phyloP scores from a whole-genome alignment of 2,797 vertebrate species.

The Chromobotia macracanthus region DNA sequence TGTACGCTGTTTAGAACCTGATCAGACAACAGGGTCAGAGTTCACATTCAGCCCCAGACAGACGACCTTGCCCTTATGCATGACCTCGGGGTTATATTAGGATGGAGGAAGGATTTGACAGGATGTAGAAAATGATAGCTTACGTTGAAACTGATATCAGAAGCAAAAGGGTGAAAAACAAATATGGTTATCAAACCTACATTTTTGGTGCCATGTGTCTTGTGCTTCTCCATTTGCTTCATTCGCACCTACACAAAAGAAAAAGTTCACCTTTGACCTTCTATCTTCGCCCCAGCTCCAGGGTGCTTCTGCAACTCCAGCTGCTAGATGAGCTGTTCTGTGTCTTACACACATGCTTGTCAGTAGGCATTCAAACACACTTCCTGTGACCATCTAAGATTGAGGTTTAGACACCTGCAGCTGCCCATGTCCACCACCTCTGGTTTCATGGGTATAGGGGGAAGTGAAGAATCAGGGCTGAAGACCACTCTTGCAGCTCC shows the following conservation, averaged over 20 bases:
- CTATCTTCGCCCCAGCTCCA: conserved; percentile 9
- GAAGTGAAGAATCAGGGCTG: conserved; percentile 37
- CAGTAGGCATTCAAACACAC: not conserved
- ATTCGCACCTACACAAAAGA: conserved; percentile 37
- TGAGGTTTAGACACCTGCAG: conserved; percentile 35
- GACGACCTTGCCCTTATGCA: conserved; percentile 77
- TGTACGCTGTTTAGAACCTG: conserved; percentile 71
- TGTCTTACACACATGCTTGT: not conserved
- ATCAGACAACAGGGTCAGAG: conserved; percentile 78
- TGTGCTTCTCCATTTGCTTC: conserved; percentile 4
- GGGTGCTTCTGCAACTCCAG: not conserved
- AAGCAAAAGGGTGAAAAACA: conserved; percentile 51
- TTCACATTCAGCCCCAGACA: conserved; percentile 80
- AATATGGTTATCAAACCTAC: conserved; percentile 42
- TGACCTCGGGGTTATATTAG: conserved; percentile 75
- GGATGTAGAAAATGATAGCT: conserved; percentile 28
- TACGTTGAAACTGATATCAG: conserved; percentile 36
- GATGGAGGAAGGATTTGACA: conserved; percentile 64
- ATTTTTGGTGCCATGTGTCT: conserved; percentile 14
- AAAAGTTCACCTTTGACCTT: conserved; percentile 38
- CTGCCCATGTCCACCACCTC: conserved; percentile 7
- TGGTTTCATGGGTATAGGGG: conserved; percentile 5
- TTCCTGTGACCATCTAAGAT: conserved; percentile 1
- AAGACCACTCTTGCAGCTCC: conserved; percentile 11
- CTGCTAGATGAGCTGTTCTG: conserved; percentile 18